phyloP scores from a whole-genome alignment of 23 tunicate genomes.

The Clavelina lepadiformis region DNA sequence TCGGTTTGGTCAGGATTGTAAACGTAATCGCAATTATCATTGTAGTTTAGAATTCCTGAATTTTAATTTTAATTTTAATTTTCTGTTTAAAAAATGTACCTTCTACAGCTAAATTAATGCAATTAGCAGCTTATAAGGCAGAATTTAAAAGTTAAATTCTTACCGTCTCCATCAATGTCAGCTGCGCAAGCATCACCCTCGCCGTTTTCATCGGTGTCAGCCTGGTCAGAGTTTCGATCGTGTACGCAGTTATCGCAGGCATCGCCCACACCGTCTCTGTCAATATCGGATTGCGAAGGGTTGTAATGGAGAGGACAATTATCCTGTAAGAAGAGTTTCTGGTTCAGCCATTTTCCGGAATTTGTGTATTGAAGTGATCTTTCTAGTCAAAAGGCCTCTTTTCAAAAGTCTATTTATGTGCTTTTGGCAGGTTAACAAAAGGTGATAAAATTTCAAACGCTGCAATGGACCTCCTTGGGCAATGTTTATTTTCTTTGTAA shows the following conservation, averaged over 20 bases:
- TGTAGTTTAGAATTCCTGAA: constrained; percentile 18
- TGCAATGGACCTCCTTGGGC: too few species aligned
- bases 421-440: too few species aligned
- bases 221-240: constrained; percentile 60
- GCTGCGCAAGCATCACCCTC: constrained; percentile 54
- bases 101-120: background rate
- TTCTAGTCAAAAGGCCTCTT: too few species aligned
- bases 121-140: too few species aligned
- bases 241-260: constrained; percentile 74
- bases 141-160: too few species aligned
- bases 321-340: constrained; percentile 27
- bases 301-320: constrained; percentile 63
- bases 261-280: constrained; percentile 60
- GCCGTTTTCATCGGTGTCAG: constrained; percentile 49
- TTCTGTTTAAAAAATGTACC: background rate
- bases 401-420: too few species aligned
- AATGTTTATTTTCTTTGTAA: too few species aligned
- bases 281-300: constrained; percentile 52
- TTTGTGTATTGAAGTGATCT: too few species aligned
- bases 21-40: constrained; percentile 69
- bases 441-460: background rate
- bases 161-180: constrained; percentile 65
- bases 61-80: background rate
- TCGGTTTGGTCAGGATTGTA: constrained; percentile 71
- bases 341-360: constrained; percentile 1